These are phyloP conservation scores for Esperia sulphurella DNA, from an alignment of 2,888 invertebrate genomes.

Conservation along the genomic window DNA sequence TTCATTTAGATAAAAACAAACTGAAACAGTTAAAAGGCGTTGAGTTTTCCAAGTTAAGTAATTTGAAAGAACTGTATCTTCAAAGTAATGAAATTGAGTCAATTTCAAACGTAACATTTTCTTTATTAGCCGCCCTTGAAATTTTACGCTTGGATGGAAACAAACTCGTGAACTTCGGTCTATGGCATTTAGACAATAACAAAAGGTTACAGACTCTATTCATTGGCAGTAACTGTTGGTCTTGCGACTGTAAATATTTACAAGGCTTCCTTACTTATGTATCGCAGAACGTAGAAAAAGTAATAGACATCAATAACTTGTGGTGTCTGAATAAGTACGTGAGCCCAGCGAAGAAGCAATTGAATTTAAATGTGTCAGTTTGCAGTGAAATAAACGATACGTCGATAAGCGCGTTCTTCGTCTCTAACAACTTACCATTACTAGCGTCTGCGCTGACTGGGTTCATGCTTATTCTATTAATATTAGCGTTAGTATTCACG, in stretches of 20 bases:
- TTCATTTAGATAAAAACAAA: conserved; percentile 93
- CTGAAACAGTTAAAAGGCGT: conserved; percentile 87
- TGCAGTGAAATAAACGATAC: conserved; percentile 91
- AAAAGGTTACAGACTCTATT: conserved; percentile 85
- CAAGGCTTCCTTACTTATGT: conserved; percentile 90
- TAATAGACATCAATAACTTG: conserved; percentile 85
- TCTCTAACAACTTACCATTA: conserved; percentile 90
- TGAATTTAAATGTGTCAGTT: conserved; percentile 90
- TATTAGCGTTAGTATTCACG: conserved; percentile 88
- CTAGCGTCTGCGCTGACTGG: conserved; percentile 88
- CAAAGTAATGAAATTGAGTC: conserved; percentile 90
- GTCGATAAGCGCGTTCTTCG: conserved; percentile 89
- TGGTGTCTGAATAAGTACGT: conserved; percentile 87
- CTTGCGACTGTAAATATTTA: conserved; percentile 93
- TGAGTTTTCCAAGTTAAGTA: conserved; percentile 90
- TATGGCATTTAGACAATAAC: conserved; percentile 88
- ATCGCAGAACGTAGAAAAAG: conserved; percentile 87
- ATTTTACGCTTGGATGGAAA: conserved; percentile 92
- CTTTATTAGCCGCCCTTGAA: conserved; percentile 87
- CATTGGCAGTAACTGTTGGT: conserved; percentile 91
- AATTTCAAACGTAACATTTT: conserved; percentile 90
- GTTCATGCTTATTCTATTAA: conserved; percentile 87
- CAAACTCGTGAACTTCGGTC: conserved; percentile 87
- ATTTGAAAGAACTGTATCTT: conserved; percentile 90
- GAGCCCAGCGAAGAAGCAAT: conserved; percentile 83